These are phyloP conservation scores for Aricia agestis DNA, from an alignment of 1,140 invertebrate genomes.

Conservation along the genomic window DNA sequence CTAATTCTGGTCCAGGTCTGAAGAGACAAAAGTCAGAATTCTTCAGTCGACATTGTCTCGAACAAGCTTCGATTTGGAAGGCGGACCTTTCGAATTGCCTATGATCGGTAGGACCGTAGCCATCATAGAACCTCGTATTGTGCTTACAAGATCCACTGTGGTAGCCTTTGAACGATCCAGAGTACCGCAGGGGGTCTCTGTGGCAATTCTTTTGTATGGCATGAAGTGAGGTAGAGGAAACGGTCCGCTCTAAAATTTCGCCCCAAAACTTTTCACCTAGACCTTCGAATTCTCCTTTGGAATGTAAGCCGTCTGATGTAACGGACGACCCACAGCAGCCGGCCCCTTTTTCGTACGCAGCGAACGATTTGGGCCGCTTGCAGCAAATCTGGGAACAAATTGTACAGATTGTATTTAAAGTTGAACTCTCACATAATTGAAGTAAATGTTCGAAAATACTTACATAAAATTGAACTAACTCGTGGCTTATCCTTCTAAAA, in stretches of 20 bases:
- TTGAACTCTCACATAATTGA: no score
- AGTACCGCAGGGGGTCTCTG: conserved; percentile 59
- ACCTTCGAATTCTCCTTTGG: conserved; percentile 80
- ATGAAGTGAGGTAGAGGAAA: conserved; percentile 82
- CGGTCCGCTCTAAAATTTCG: conserved; percentile 83
- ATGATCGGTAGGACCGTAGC: conserved; percentile 61
- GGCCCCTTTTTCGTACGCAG: conserved; percentile 63
- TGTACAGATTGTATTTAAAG: neutral
- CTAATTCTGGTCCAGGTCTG: conserved; percentile 55
- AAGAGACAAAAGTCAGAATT: conserved; percentile 70
- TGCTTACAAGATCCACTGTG: conserved; percentile 55
- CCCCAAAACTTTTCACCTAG: conserved; percentile 87
- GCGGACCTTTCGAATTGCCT: conserved; percentile 67
- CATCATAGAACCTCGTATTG: conserved; percentile 66
- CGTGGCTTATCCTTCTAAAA: conserved; percentile 86
- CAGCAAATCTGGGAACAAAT: conserved; percentile 62
- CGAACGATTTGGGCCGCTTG: conserved; percentile 58
- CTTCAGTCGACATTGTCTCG: conserved; percentile 66
- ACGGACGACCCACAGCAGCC: conserved; percentile 70
- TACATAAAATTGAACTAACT: conserved; percentile 85
- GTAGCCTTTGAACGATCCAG: conserved; percentile 71
- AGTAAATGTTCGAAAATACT: conserved; percentile 31
- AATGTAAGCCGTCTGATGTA: conserved; percentile 68
- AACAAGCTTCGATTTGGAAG: conserved; percentile 71
- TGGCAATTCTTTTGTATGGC: conserved; percentile 79